Evolutionary conservation across 2,797 vertebrate genomes (phyloP), one percentile per base, ranked within the genome.

Genomic region (Macroramphosus scolopax): DNA sequence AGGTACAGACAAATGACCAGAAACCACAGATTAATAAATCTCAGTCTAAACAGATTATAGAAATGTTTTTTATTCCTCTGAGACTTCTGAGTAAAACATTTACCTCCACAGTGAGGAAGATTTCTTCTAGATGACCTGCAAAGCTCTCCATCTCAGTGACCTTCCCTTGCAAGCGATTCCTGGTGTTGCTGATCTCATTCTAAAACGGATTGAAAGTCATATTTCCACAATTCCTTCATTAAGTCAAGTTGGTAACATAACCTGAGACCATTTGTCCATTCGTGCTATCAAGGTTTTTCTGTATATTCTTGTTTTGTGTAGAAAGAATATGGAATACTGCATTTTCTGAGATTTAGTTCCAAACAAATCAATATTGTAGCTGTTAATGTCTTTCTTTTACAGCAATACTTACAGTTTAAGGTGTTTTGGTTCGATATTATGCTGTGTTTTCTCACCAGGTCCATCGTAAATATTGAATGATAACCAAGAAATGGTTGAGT

Each of bases 61-160:
- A n/a, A n/a, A n/a, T n/a, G n/a, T n/a, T n/a, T n/a, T n/a, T n/a
- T n/a, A n/a, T n/a, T n/a, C n/a, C n/a, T n/a, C n/a, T n/a, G n/a
- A n/a, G n/a, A n/a, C n/a, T n/a, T 9, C 14, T 14, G 9, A 31
- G 8, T 16, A 15, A 8, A 15, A 35, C 14, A 17, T 82, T 84
- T 82, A 98, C 96, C 92, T 98, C 96, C 26, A 98, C 93, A 0
- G 96, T 96, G 51, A 98, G 94, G 80, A 96, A 98, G 49, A 98
- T 98, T 78, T 98, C 96, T 63, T 98, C 95, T 82, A 98, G 78
- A 51, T 98, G 95, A 57, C 92, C 92, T 25, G 93, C 91, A 73
- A 98, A 94, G 69, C 90, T 94, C 65, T 98, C 95, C 92, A 96
- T 94, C 59, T 96, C 91, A 8, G 85, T 62, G 32, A 98, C 92